Evolutionary conservation across 2,888 invertebrate genomes (phyloP).

Genomic region (Cosmia trapezina): DNA sequence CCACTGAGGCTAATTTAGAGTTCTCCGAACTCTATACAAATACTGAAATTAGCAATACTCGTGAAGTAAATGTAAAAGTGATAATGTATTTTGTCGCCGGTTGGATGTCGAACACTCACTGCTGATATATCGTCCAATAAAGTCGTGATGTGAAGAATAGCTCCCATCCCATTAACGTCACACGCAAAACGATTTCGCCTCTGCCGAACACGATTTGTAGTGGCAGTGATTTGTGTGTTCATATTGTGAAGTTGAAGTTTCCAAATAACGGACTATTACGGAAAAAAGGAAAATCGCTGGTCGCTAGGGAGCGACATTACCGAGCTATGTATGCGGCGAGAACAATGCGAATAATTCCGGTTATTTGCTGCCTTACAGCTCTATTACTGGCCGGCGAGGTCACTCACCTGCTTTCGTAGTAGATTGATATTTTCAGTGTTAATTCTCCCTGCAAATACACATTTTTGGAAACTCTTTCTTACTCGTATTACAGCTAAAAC

Average conservation of each 20-base stretch:
- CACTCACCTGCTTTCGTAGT: conserved; percentile 34
- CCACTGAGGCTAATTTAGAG: conserved; percentile 18
- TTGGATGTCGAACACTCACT: conserved; percentile 66
- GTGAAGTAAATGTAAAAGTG: conserved; percentile 49
- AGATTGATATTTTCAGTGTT: conserved; percentile 21
- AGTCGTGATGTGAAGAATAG: conserved; percentile 84
- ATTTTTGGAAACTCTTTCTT: not conserved
- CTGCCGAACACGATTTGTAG: conserved; percentile 81
- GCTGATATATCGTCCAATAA: conserved; percentile 84
- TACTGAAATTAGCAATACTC: conserved; percentile 34
- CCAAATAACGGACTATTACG: conserved; percentile 70
- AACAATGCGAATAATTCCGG: conserved; percentile 57
- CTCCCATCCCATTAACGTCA: conserved; percentile 85
- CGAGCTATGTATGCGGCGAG: conserved; percentile 37
- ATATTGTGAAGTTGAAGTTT: conserved; percentile 77
- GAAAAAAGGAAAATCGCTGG: conserved; percentile 46
- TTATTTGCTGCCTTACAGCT: conserved; percentile 52
- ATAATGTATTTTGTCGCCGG: conserved; percentile 61
- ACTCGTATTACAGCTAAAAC: not conserved
- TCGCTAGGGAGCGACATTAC: conserved; percentile 44
- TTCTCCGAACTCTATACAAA: conserved; percentile 26
- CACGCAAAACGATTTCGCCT: conserved; percentile 80
- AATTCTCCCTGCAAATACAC: conserved; percentile 2
- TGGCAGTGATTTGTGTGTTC: conserved; percentile 81
- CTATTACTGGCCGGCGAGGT: conserved; percentile 46